A percentile compares a stretch with the other conserved stretches of the same genome.
Evolutionary conservation across 2,797 vertebrate genomes (phyloP).

Genomic region (Apogon talboti): DNA sequence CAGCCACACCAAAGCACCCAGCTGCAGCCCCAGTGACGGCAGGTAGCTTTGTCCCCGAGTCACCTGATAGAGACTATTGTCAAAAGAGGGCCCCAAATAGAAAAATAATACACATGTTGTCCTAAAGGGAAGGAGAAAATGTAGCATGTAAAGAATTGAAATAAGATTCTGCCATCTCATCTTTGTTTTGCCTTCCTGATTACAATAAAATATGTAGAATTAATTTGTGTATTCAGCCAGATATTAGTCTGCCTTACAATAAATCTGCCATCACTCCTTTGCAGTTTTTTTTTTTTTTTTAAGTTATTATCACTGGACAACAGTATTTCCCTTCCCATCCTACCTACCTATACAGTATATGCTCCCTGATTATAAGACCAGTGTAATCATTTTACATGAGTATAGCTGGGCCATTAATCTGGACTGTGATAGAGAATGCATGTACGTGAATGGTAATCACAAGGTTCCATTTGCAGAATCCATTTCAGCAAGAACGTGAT

Average conservation of each 20-base stretch:
- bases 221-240: background rate
- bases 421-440: background rate
- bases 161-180: background rate
- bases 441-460: slow-evolving; percentile 3
- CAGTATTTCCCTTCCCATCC: slow-evolving; percentile 15
- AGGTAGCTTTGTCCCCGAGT: slow-evolving; percentile 88
- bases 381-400: background rate
- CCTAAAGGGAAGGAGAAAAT: slow-evolving; percentile 14
- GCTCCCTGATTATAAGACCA: too few relatives aligned
- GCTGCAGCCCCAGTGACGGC: slow-evolving; percentile 91
- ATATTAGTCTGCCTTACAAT: background rate
- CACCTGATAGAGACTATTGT: slow-evolving; percentile 36
- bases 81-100: slow-evolving; percentile 16
- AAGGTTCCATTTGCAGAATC: background rate
- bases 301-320: background rate
- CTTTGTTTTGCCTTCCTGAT: too few relatives aligned
- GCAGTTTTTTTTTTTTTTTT: background rate
- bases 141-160: slow-evolving; percentile 21
- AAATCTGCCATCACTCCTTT: background rate
- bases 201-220: slow-evolving; percentile 1
- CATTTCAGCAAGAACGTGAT: background rate
- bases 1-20: slow-evolving; percentile 85
- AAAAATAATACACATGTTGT: background rate
- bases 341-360: background rate
- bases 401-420: slow-evolving; percentile 6